phyloP scores from a whole-genome alignment of 2,113 vertebrate species.

The Chloroceryle aenea region DNA sequence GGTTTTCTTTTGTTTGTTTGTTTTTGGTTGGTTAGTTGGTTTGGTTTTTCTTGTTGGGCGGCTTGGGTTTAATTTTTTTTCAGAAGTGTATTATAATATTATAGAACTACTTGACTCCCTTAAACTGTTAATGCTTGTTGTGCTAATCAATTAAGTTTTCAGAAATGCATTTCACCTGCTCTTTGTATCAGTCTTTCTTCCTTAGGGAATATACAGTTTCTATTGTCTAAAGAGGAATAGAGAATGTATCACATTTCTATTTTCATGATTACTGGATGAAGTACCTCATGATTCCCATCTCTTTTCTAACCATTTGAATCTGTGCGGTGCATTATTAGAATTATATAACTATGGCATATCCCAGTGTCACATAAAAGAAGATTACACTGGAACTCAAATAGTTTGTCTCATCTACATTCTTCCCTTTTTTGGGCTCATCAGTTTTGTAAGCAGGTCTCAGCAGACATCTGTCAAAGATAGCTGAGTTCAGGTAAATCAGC shows the following conservation, averaged over 20 bases:
- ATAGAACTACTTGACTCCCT: background rate
- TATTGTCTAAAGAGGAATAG: background rate
- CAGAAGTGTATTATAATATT: background rate
- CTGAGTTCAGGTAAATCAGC: background rate
- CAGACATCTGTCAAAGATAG: background rate
- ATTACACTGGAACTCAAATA: background rate
- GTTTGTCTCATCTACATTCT: background rate
- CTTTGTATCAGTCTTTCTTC: background rate
- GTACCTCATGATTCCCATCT: background rate
- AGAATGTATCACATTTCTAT: background rate
- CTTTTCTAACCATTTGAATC: background rate
- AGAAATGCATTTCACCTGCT: background rate
- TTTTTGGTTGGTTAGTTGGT: too few species aligned
- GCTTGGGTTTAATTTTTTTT: background rate
- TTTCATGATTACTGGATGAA: background rate
- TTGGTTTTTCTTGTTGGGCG: background rate
- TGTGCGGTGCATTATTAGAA: background rate
- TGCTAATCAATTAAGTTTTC: background rate
- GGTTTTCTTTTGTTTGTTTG: background rate
- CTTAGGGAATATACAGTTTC: background rate
- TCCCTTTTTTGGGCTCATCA: background rate
- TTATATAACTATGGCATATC: background rate
- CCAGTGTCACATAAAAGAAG: background rate
- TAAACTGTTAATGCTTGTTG: background rate
- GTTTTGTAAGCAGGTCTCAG: background rate